Base-by-base conservation (phyloP, 2,888 invertebrate species). In the Mimas tiliae region DNA sequence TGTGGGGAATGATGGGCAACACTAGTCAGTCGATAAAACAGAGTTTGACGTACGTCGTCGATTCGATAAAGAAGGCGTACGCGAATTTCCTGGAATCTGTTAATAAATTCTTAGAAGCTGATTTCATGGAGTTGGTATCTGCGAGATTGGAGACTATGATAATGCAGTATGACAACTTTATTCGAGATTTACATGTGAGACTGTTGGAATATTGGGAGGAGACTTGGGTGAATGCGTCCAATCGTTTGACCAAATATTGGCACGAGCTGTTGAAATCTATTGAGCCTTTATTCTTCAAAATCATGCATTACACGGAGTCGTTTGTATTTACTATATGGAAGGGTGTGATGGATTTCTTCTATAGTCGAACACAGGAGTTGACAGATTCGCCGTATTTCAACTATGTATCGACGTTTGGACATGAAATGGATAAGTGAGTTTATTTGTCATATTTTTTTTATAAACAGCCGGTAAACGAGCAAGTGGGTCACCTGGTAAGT, bases 1-100 rank as follows among this genome's bases (percentile, higher is more conserved):
- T 97, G 79, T 97, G 97, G 96, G 96, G 96, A 6, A 95, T 97
- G 75, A 96, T 97, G 96, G 97, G 97, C 0, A 97, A 97, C 65
- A 97, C 97, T 0, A 97, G 97, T 9, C 94, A 96, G 72, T 97
- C 97, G 0, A 95, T 97, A 21, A 95, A 96, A 62, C 95, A 96
- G 71, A 97, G 97, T 72, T 89, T 97, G 11, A 88, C 95, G 0
- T 97, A 96, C 95, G 94, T 97, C 0, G 95, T 97, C 0, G 96
- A 96, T 69, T 95, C 95, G 68, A 94, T 97, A 0, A 97, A 96
- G 80, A 94, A 88, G 52, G 96, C 96, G 0, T 97, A 97, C 77
- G 94, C 95, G 33, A 96, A 96, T 77, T 93, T 96, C 16, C 89
- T 96, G 9, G 95, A 96, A 33, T 95, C 96, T 3, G 92, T 96